Conservation (phyloP, 2,888 invertebrate genomes). For the Dioctria linearis region DNA sequence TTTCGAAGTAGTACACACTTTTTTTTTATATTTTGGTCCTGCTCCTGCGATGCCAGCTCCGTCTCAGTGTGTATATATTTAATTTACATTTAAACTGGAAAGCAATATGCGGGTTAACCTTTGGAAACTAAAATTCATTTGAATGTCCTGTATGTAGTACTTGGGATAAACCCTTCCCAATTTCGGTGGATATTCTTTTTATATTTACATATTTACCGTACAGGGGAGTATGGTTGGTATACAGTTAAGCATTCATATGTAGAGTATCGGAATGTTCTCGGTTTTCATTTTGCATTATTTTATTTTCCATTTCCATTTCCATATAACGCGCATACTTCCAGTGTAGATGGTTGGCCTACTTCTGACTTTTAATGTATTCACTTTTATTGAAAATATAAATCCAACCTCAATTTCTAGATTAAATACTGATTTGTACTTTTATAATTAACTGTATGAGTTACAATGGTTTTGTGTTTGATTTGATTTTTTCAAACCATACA, state of each 20-base stretch:
- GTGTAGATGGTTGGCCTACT: background rate
- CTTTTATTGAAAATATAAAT: slow-evolving; percentile 43
- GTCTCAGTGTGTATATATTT: slow-evolving; percentile 16
- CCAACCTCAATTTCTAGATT: background rate
- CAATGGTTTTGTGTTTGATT: no score
- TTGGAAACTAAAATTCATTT: slow-evolving; percentile 52
- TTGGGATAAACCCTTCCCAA: slow-evolving; percentile 5
- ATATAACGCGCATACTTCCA: background rate
- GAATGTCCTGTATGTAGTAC: slow-evolving; percentile 37
- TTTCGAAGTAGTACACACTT: slow-evolving; percentile 40
- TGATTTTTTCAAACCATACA: no score
- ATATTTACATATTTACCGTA: slow-evolving; percentile 26
- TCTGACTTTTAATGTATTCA: slow-evolving; percentile 31
- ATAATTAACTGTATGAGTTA: background rate
- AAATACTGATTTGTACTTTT: background rate
- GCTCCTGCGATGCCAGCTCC: slow-evolving; percentile 3
- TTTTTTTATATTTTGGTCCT: slow-evolving; percentile 22
- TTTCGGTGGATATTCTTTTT: background rate
- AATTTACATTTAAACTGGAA: slow-evolving; percentile 52
- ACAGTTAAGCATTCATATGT: background rate
- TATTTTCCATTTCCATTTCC: slow-evolving; percentile 1
- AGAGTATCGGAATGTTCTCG: background rate
- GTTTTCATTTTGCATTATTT: slow-evolving; percentile 7
- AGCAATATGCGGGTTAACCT: slow-evolving; percentile 48
- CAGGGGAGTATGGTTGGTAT: background rate